A percentile compares a stretch with the other conserved stretches of the same genome.
phyloP scores from a whole-genome alignment of 2,888 invertebrate species.

The Odontocolon sp. region DNA sequence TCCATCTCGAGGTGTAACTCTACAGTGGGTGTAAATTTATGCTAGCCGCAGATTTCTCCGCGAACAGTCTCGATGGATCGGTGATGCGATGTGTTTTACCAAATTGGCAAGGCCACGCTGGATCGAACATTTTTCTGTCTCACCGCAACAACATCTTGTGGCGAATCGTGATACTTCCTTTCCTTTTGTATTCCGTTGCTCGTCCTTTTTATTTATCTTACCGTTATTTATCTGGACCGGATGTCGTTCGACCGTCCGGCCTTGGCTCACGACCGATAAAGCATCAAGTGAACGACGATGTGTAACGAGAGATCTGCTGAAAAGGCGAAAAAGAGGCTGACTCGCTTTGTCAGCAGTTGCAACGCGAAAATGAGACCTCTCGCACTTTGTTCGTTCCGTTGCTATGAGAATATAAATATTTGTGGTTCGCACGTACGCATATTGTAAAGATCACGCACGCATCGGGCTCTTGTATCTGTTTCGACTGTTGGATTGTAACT shows the following conservation, averaged over 20 bases:
- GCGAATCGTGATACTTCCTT: not conserved
- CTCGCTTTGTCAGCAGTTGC: constrained; percentile 10
- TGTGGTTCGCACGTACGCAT: not conserved
- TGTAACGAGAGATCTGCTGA: constrained; percentile 19
- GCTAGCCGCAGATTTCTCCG: constrained; percentile 49
- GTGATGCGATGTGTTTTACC: constrained; percentile 8
- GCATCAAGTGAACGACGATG: not conserved
- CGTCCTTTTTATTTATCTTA: not conserved
- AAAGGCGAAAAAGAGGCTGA: not conserved
- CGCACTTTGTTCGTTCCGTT: not conserved
- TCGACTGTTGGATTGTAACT: not conserved
- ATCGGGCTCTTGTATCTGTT: not conserved
- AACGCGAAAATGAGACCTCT: not conserved
- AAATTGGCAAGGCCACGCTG: constrained; percentile 37
- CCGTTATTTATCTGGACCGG: constrained; percentile 12
- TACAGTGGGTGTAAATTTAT: constrained; percentile 70
- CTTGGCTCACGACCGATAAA: not conserved
- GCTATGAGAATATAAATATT: not conserved
- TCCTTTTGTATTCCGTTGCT: not conserved
- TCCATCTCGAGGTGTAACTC: constrained; percentile 35
- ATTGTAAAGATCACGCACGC: not conserved
- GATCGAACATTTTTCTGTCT: not conserved
- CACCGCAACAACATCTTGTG: constrained; percentile 1
- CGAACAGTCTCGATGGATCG: not conserved
- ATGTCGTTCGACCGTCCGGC: constrained; percentile 7